These are phyloP conservation scores for Holotrichia oblita DNA, from an alignment of 1,140 invertebrate species.

Conservation along the genomic window DNA sequence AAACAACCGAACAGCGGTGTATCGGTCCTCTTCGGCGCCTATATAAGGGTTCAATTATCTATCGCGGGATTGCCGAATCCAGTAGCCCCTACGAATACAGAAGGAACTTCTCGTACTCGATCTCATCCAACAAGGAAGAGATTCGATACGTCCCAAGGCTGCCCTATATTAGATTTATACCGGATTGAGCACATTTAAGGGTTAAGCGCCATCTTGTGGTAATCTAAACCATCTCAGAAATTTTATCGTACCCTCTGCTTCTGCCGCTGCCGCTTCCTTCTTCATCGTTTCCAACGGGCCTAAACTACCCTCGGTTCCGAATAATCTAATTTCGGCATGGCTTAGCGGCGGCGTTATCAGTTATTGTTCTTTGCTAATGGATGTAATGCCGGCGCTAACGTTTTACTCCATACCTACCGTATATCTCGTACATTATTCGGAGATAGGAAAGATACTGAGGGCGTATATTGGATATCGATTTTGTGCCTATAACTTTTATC, in stretches of 20 bases:
- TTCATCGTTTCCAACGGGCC: background rate
- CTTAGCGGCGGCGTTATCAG: slow-evolving; percentile 10
- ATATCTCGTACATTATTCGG: background rate
- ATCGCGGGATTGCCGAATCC: background rate
- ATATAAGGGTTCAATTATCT: slow-evolving; percentile 6
- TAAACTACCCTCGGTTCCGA: background rate
- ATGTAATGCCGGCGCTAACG: slow-evolving; percentile 6
- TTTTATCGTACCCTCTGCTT: background rate
- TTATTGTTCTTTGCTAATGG: slow-evolving; percentile 20
- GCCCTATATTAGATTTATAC: slow-evolving; percentile 17
- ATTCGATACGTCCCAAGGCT: slow-evolving; percentile 11
- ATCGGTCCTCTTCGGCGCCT: background rate
- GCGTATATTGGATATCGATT: slow-evolving; percentile 17
- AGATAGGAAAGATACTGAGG: background rate
- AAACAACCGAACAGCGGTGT: background rate
- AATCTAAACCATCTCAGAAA: slow-evolving; percentile 16
- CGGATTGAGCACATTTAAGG: slow-evolving; percentile 15
- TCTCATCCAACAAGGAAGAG: background rate
- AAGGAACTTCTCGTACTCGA: background rate
- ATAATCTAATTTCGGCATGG: slow-evolving; percentile 11
- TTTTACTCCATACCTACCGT: background rate
- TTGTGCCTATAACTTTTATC: background rate
- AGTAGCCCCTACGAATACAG: background rate
- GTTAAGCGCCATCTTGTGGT: slow-evolving; percentile 15
- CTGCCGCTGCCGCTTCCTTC: background rate